A percentile compares a stretch with the other conserved stretches of the same genome.
These are phyloP conservation scores for Pangasianodon hypophthalmus DNA, from an alignment of 2,113 vertebrate genomes.

Conservation along the genomic window DNA sequence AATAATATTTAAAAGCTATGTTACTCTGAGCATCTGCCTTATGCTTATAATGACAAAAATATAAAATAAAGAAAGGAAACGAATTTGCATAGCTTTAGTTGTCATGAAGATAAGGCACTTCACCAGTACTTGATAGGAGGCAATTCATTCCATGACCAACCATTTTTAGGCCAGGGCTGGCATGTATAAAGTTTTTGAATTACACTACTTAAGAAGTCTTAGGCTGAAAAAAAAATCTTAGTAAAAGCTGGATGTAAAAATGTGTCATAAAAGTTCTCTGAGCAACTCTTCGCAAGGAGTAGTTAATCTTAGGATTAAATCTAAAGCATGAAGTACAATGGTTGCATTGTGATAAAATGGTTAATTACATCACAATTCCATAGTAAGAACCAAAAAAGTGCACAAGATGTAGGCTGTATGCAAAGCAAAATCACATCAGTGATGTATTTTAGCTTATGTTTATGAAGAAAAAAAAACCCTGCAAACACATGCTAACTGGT, in stretches of 20 bases:
- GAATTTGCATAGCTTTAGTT: constrained; percentile 95
- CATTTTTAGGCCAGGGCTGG: constrained; percentile 44
- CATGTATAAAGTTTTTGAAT: constrained; percentile 1
- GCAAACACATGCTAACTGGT: neutral
- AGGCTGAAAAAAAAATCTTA: neutral
- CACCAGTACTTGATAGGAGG: constrained; percentile 69
- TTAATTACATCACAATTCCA: neutral
- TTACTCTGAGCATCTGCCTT: constrained; percentile 60
- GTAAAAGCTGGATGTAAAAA: neutral
- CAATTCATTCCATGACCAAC: constrained; percentile 68
- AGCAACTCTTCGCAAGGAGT: neutral
- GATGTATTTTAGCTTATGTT: neutral
- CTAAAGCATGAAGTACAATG: neutral
- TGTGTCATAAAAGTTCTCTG: neutral
- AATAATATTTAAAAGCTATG: constrained; percentile 68
- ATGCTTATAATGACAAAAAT: constrained; percentile 70
- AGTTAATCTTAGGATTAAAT: neutral
- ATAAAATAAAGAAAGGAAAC: constrained; percentile 76
- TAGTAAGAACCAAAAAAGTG: neutral
- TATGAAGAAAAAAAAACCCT: neutral
- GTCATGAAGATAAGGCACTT: constrained; percentile 97
- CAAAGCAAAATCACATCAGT: neutral
- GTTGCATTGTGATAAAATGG: neutral
- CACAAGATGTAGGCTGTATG: neutral
- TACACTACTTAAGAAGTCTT: neutral